Percentiles rank a stretch among this genome's conserved stretches.
Evolutionary conservation across 1,140 invertebrate genomes (phyloP).

Genomic region (Pinna nobilis): DNA sequence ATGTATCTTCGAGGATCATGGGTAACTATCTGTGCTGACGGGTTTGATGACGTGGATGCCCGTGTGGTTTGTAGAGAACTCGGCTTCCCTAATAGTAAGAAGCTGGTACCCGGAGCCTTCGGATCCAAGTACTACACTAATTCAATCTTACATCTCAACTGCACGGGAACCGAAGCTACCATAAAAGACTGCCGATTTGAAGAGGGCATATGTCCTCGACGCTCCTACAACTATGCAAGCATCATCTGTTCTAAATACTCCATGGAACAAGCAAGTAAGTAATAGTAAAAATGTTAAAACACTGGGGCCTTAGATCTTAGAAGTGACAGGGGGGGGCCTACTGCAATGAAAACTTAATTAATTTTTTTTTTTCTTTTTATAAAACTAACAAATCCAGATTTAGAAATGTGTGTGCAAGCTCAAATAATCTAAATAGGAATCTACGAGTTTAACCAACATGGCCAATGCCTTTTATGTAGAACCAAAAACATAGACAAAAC

Average conservation of each 20-base stretch:
- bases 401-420: too few relatives aligned
- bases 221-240: slow-evolving; percentile 56
- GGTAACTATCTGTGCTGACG: slow-evolving; percentile 64
- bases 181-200: slow-evolving; percentile 45
- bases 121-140: slow-evolving; percentile 52
- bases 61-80: slow-evolving; percentile 65
- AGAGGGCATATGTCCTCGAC: slow-evolving; percentile 43
- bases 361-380: too few relatives aligned
- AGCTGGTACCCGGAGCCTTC: slow-evolving; percentile 52
- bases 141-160: slow-evolving; percentile 49
- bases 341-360: too few relatives aligned
- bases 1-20: slow-evolving; percentile 52
- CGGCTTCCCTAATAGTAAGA: slow-evolving; percentile 64
- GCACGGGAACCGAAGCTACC: slow-evolving; percentile 48
- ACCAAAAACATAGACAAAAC: too few relatives aligned
- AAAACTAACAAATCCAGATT: too few relatives aligned
- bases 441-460: too few relatives aligned
- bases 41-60: slow-evolving; percentile 61
- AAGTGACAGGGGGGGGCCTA: too few relatives aligned
- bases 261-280: slow-evolving; percentile 42
- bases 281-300: background rate
- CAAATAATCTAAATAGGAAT: too few relatives aligned
- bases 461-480: too few relatives aligned
- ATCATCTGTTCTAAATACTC: slow-evolving; percentile 53
- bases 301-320: too few relatives aligned